Evolutionary conservation across 2,888 invertebrate genomes (phyloP).

Genomic region (Oscheius sp.): DNA sequence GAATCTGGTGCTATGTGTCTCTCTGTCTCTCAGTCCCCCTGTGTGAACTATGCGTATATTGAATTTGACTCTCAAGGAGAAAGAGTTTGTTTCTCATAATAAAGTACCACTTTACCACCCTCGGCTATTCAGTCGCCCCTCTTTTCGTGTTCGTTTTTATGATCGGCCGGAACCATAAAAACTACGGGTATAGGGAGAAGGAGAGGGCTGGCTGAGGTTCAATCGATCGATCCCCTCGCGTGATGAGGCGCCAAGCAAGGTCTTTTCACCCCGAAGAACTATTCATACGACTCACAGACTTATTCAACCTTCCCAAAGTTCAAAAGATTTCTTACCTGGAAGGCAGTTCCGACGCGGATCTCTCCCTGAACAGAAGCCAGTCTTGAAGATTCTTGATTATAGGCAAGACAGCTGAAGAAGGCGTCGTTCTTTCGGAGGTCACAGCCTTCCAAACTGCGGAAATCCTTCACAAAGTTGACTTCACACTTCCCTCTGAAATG

Average conservation of each 20-base stretch:
- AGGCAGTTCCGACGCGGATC: slow-evolving; percentile 79
- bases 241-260: background rate
- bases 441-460: slow-evolving; percentile 75
- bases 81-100: too few species aligned
- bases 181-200: too few species aligned
- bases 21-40: too few species aligned
- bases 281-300: background rate
- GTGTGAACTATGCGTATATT: too few species aligned
- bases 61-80: too few species aligned
- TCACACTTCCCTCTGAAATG: slow-evolving; percentile 77
- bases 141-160: too few species aligned
- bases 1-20: too few species aligned
- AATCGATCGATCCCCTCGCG: slow-evolving; percentile 1
- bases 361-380: slow-evolving; percentile 78
- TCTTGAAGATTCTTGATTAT: slow-evolving; percentile 77
- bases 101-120: too few species aligned
- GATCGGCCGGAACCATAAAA: too few species aligned
- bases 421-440: slow-evolving; percentile 74
- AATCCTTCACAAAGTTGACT: slow-evolving; percentile 77
- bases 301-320: background rate
- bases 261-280: background rate
- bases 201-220: background rate
- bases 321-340: slow-evolving; percentile 75
- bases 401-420: slow-evolving; percentile 78
- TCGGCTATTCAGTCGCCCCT: too few species aligned